phyloP scores from a whole-genome alignment of 2,113 vertebrate species.

The Dissostichus mawsoni region DNA sequence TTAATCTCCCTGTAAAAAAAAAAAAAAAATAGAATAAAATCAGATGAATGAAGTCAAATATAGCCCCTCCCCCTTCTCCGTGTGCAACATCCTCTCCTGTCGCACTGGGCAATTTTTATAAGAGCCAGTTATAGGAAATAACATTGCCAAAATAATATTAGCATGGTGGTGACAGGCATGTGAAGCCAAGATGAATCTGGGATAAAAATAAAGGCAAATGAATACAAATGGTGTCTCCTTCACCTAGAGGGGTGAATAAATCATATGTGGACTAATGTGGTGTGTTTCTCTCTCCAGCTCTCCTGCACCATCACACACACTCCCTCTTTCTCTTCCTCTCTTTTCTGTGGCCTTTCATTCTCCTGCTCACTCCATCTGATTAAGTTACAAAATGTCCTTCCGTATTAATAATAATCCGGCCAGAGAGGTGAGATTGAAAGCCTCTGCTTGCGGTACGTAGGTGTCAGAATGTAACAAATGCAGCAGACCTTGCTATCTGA shows the following conservation, averaged over 20 bases:
- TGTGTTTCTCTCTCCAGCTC: slow-evolving; percentile 34
- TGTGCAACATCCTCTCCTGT: slow-evolving; percentile 68
- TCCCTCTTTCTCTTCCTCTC: slow-evolving; percentile 2
- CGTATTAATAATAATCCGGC: slow-evolving; percentile 69
- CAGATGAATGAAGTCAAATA: slow-evolving; percentile 43
- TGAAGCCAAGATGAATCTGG: slow-evolving; percentile 76
- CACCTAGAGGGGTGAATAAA: slow-evolving; percentile 87
- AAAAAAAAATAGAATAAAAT: slow-evolving; percentile 34
- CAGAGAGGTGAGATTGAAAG: slow-evolving; percentile 44
- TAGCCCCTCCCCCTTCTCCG: slow-evolving; percentile 2
- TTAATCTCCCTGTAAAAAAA: slow-evolving; percentile 76
- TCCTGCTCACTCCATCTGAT: slow-evolving; percentile 70
- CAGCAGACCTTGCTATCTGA: neutral
- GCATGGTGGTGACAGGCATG: slow-evolving; percentile 74
- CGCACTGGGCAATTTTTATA: slow-evolving; percentile 82
- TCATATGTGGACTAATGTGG: slow-evolving; percentile 83
- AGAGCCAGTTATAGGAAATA: slow-evolving; percentile 79
- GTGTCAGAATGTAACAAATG: slow-evolving; percentile 47
- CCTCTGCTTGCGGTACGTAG: slow-evolving; percentile 30
- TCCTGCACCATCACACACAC: neutral
- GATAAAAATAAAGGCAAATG: slow-evolving; percentile 87
- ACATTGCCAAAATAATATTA: slow-evolving; percentile 81
- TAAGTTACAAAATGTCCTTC: slow-evolving; percentile 74
- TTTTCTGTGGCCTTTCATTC: slow-evolving; percentile 38
- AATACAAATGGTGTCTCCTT: slow-evolving; percentile 92